phyloP scores from a whole-genome alignment of 1,140 invertebrate species.

The Aporrectodea caliginosa region DNA sequence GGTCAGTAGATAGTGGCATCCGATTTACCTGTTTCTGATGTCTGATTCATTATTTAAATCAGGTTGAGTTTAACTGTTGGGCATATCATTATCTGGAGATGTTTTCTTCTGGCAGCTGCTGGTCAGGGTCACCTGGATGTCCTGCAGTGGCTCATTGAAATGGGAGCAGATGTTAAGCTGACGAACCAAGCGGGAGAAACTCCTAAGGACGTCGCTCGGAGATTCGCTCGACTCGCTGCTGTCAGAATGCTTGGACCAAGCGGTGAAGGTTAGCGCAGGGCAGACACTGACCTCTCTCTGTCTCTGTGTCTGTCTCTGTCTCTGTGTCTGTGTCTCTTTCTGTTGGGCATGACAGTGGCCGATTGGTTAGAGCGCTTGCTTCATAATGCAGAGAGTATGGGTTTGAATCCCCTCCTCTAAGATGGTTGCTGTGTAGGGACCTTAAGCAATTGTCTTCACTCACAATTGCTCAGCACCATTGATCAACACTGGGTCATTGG shows the following conservation, averaged over 20 bases:
- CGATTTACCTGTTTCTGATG: not conserved
- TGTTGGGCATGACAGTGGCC: no score
- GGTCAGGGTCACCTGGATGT: conserved; percentile 55
- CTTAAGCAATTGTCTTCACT: no score
- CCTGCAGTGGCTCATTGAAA: conserved; percentile 55
- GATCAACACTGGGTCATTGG: no score
- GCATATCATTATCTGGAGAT: no score
- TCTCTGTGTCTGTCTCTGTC: not conserved
- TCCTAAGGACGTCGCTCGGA: conserved; percentile 49
- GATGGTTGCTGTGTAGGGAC: no score
- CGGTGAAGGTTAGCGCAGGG: not conserved
- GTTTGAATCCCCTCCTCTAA: no score
- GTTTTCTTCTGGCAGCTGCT: conserved; percentile 45
- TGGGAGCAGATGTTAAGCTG: conserved; percentile 53
- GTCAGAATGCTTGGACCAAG: conserved; percentile 49
- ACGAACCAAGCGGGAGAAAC: conserved; percentile 52
- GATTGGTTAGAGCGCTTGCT: no score
- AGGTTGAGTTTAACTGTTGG: no score
- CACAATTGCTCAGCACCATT: no score
- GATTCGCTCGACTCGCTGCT: conserved; percentile 55
- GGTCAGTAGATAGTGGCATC: not conserved
- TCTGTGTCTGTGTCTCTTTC: not conserved
- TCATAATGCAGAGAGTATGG: no score
- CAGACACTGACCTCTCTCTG: not conserved
- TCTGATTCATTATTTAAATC: not conserved